Base-by-base conservation (phyloP, 2,888 invertebrate genomes). In the Eristalis arbustorum region DNA sequence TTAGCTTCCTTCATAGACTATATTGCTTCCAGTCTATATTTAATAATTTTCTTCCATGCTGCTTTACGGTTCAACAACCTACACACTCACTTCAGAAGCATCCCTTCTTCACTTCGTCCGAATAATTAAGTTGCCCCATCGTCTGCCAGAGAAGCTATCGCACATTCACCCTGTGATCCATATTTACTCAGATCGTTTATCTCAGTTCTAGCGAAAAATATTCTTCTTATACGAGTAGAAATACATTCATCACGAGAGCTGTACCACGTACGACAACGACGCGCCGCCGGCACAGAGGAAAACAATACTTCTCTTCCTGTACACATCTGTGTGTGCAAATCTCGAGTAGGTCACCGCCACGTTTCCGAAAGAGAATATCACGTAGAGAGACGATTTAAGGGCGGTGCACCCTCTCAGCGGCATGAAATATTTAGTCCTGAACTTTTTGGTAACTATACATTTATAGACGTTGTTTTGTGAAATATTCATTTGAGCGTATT, bases 401-500 rank as follows among this genome's bases (percentile, higher is more conserved):
- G 37, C 28, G 25, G 37, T 31, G 22, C 14, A 49, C 42, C 57
- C 57, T n/a, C 25, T 31, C 13, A 49, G 40, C 40, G 42, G 66
- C 67, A 22, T 49, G 25, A 63, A 66, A 63, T 68, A 73, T 79
- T 64, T 68, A 68, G 63, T 79, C 42, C 78, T 49, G 63, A 64
- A 78, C 25, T 77, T 79, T 71, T 37, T 79, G 66, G 74, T 59
- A 68, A n/a, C 69, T 64, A 42, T 75, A 31, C 63, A 40, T n/a
- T 28, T 37, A 14, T 18, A 49, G 18, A 49, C 49, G 8, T 6
- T 49, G 18, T 49, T 49, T 49, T 49, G 49, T 49, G 18, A 18
- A 18, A 40, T 56, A 72, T 77, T 77, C 77, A 77, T 72, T 72
- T 31, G 62, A 77, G 63, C 63, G 77, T 72, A 82, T 82, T 63